Base-by-base conservation (phyloP, 2,888 invertebrate genomes). In the Calephelis perditalis region DNA sequence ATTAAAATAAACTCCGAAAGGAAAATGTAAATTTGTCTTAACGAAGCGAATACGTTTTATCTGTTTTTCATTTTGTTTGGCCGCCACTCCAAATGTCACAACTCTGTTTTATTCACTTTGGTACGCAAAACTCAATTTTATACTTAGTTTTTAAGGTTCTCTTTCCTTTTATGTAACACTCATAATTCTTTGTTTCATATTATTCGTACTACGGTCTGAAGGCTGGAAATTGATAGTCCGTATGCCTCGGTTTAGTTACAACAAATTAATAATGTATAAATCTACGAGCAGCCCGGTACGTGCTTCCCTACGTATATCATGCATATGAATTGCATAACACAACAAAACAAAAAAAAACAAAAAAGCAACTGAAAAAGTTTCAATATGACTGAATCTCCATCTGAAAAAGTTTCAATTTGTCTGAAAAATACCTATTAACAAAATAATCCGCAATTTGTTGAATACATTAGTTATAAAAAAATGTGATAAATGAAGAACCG, bases 11-110 rank as follows among this genome's bases (percentile, higher is more conserved):
- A 78, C 70, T 70, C 70, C 69, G 68, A 69, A 74, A 77, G 80
- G 76, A 78, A 83, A 81, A 85, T 84, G 84, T 77, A 83, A 86
- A 86, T 84, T 82, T 80, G 70, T 74, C 82, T 78, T 84, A 84
- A 86, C 85, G 84, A 86, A 83, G 79, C 75, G 76, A 79, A 77
- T 79, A 75, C 79, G 82, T 82, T 78, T 26, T 80, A 75, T 80
- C 80, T 77, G 68, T 63, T 63, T 62, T 60, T 67, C 63, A 59
- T 69, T 71, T 66, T 72, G 62, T 73, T 73, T 67, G 71, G 70
- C 69, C 70, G 70, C 68, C 63, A 67, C 59, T 66, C 63, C 57
- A 26, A 54, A 54, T 35, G 35, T 54, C 26, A 36, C 36, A 54
- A 54, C 6, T 54, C 11, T 36, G 35, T 52, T 54, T 40, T 12